These are phyloP conservation scores for Botia almorhae DNA, from an alignment of 2,797 vertebrate species.

Conservation along the genomic window DNA sequence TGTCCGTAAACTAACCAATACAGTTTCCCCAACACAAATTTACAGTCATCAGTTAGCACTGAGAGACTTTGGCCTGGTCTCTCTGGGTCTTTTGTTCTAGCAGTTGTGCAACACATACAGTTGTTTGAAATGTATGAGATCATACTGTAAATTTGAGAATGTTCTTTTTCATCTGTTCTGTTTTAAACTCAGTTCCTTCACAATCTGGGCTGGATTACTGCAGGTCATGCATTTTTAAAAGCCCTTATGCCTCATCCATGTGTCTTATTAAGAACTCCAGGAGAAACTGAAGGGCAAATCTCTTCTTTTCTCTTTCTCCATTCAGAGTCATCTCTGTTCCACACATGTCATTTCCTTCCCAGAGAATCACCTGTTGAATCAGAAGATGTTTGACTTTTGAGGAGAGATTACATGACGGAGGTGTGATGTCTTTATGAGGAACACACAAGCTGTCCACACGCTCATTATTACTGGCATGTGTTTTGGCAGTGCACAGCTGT, in stretches of 20 bases:
- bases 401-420: constrained; percentile 64
- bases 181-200: no score
- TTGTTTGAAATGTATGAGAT: constrained; percentile 21
- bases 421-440: constrained; percentile 64
- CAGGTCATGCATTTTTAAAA: constrained; percentile 67
- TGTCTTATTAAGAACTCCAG: constrained; percentile 64
- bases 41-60: no score
- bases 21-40: no score
- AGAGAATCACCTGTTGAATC: constrained; percentile 54
- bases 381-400: constrained; percentile 56
- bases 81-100: neutral
- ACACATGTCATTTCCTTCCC: constrained; percentile 27
- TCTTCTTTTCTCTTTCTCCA: constrained; percentile 32
- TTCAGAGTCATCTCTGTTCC: constrained; percentile 45
- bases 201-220: constrained; percentile 65
- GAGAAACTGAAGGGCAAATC: constrained; percentile 54
- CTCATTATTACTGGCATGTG: constrained; percentile 26
- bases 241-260: constrained; percentile 65
- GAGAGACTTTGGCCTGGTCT: no score
- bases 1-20: no score
- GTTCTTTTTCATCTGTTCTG: constrained; percentile 39
- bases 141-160: constrained; percentile 33
- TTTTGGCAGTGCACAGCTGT: constrained; percentile 37
- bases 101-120: neutral
- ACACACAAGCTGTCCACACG: constrained; percentile 56